Evolutionary conservation across 35 echinoderm and acorn worm genomes (phyloP).

Genomic region (Nesometra sesokonis): DNA sequence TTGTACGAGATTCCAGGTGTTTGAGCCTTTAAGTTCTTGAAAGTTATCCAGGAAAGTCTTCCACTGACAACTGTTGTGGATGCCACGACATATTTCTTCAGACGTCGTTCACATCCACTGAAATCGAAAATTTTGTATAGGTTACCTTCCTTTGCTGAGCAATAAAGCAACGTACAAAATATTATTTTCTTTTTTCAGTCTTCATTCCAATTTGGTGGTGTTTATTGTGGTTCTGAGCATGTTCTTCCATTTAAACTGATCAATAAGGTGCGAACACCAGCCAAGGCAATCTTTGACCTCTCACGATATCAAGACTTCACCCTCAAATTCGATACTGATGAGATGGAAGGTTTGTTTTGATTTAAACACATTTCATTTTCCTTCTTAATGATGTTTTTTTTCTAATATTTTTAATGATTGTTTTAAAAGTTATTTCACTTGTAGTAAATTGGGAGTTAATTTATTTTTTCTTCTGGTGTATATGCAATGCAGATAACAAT

Average conservation of each 20-base stretch:
- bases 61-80: neutral
- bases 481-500: too few relatives aligned
- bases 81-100: neutral
- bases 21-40: too few relatives aligned
- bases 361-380: neutral
- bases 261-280: slow-evolving; percentile 73
- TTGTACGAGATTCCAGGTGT: too few relatives aligned
- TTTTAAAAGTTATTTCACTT: too few relatives aligned
- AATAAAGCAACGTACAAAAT: too few relatives aligned
- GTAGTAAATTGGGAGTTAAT: too few relatives aligned
- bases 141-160: too few relatives aligned
- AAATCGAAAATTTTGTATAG: neutral
- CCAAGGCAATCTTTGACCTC: slow-evolving; percentile 90
- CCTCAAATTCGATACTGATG: slow-evolving; percentile 90
- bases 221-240: slow-evolving; percentile 75
- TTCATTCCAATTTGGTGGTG: slow-evolving; percentile 86
- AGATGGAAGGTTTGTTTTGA: slow-evolving; percentile 81
- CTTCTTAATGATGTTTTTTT: too few relatives aligned
- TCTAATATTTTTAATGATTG: too few relatives aligned
- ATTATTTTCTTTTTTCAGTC: slow-evolving; percentile 37
- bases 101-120: neutral
- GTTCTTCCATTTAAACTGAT: slow-evolving; percentile 78
- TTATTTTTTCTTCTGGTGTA: too few relatives aligned
- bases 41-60: neutral
- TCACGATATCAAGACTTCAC: slow-evolving; percentile 77